phyloP scores from a whole-genome alignment of 1,140 invertebrate species.

The Bombus ignitus region DNA sequence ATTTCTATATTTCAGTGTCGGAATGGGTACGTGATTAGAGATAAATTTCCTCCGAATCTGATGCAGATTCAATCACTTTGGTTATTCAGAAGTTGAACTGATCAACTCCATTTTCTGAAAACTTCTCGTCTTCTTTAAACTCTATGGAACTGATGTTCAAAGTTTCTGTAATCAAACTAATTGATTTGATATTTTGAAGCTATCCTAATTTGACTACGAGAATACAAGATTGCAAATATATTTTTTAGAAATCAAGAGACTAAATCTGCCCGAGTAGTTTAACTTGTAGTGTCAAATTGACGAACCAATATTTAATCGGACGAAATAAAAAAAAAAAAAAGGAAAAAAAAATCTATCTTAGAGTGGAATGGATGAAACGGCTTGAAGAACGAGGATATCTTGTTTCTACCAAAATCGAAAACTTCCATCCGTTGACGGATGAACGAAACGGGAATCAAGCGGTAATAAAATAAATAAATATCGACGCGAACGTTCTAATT shows the following conservation, averaged over 20 bases:
- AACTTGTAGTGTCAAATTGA: background rate
- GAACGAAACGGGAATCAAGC: background rate
- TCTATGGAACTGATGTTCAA: too few relatives aligned
- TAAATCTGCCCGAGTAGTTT: background rate
- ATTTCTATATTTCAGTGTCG: too few relatives aligned
- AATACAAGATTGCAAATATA: too few relatives aligned
- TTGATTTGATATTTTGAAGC: too few relatives aligned
- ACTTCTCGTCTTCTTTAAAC: too few relatives aligned
- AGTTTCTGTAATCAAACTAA: too few relatives aligned
- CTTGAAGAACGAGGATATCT: background rate
- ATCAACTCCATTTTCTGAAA: background rate
- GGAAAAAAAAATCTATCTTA: background rate
- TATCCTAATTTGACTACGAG: too few relatives aligned
- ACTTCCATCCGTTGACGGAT: background rate
- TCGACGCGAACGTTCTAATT: slow-evolving; percentile 32
- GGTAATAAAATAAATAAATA: slow-evolving; percentile 47
- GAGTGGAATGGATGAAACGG: background rate
- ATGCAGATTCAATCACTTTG: too few relatives aligned
- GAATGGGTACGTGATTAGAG: too few relatives aligned
- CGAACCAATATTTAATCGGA: background rate
- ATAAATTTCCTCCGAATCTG: too few relatives aligned
- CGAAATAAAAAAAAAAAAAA: background rate
- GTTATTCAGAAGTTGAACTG: accelerated
- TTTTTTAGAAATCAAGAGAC: background rate
- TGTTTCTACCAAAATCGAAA: background rate